Evolutionary conservation across 2,797 vertebrate species (phyloP), one percentile per base, ranked within the genome.

Genomic region (Menidia menidia): DNA sequence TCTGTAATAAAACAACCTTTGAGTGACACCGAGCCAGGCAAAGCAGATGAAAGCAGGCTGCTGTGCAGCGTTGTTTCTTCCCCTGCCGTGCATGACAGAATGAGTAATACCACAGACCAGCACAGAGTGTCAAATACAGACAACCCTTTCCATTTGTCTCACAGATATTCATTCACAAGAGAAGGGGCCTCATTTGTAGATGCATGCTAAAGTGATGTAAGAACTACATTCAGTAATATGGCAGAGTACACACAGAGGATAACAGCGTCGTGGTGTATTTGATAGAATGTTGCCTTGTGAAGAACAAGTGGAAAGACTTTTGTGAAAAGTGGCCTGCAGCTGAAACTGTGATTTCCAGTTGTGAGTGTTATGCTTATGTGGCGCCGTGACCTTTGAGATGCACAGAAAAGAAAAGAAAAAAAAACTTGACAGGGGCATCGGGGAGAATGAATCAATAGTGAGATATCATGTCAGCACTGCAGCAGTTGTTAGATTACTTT

Each of bases 151-250:
- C 0, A 59, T 59, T 10, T 64, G 31, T 45, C 2, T 62, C 31
- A 64, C 69, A 13, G 64, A 75, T 64, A 43, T 18, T 54, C 56
- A 80, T 80, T 74, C 32, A 60, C 2, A 48, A 5, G 1, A 39
- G 31, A 66, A 66, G 33, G 30, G 5, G 47, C 3, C 13, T 2
- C 5, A 30, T 54, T 79, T 57, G n/a, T 55, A 15, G 14, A n/a
- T 41, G 5, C 31, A 45, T 31, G 45, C 30, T 75, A 51, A 56
- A 48, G 39, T 63, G 30, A 14, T 15, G 9, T 1, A 19, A 5
- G 2, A 47, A 53, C 12, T 51, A 14, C 30, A 45, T 6, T 43
- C 8, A 2, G 45, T 14, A 33, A n/a, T 18, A 3, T 54, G 6
- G 18, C 18, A 9, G 2, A 48, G 3, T 8, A 25, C 25, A 25